Conservation (phyloP, 30 jellyfish, hydroid and myxozoan genomes). For the Hydra vulgaris region DNA sequence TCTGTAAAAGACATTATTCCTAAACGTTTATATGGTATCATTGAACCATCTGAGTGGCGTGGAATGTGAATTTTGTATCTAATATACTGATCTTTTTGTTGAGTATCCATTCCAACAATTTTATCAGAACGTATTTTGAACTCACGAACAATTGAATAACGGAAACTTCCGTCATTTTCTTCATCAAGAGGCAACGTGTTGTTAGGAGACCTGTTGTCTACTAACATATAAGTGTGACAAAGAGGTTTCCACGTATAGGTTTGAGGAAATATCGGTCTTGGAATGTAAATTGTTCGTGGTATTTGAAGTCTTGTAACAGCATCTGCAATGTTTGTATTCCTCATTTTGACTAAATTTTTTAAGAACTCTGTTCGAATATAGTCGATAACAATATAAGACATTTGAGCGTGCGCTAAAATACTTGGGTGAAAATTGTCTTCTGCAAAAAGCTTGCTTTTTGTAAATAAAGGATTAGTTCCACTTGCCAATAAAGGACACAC, state of each 20-base stretch:
- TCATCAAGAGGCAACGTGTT: conserved; percentile 62
- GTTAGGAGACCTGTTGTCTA: conserved; percentile 84
- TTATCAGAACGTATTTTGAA: conserved; percentile 94
- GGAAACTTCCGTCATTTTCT: conserved; percentile 69
- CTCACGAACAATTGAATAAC: conserved; percentile 73
- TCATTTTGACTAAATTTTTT: conserved; percentile 84
- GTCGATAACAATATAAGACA: conserved; percentile 87
- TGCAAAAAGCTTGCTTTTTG: conserved; percentile 77
- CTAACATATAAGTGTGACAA: conserved; percentile 92
- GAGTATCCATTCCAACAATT: conserved; percentile 93
- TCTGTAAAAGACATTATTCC: conserved; percentile 97
- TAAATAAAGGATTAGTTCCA: conserved; percentile 79
- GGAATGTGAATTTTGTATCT: conserved; percentile 67
- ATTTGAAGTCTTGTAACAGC: conserved; percentile 84
- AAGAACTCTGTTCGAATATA: conserved; percentile 96
- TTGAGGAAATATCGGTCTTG: conserved; percentile 71
- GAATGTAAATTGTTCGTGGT: conserved; percentile 83
- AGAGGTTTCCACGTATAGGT: conserved; percentile 92
- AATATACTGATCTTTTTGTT: conserved; percentile 59
- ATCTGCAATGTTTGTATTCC: conserved; percentile 77
- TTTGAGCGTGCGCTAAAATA: conserved; percentile 94
- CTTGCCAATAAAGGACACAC: conserved; percentile 72
- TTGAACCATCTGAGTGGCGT: conserved; percentile 60
- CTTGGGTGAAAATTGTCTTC: conserved; percentile 98
- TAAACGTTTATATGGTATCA: conserved; percentile 58